phyloP scores from a whole-genome alignment of 2,888 invertebrate species.

The Platypus cylindrus region DNA sequence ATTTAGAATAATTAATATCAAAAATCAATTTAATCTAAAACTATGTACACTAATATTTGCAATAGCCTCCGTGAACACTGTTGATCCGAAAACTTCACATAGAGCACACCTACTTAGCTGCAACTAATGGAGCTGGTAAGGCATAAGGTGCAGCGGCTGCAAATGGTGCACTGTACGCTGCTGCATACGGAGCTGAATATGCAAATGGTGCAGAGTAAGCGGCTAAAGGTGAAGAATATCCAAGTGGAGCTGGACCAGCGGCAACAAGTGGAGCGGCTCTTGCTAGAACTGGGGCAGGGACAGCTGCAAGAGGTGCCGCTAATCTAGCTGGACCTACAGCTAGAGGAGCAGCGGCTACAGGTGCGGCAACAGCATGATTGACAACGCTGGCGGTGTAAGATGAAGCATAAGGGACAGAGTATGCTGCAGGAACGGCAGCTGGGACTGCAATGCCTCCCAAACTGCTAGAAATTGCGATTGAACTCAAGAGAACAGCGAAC shows the following conservation, averaged over 20 bases:
- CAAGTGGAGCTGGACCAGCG: slow-evolving; percentile 8
- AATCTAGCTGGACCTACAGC: slow-evolving; percentile 27
- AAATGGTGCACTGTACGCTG: slow-evolving; percentile 3
- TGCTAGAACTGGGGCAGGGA: slow-evolving; percentile 13
- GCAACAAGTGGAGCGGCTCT: slow-evolving; percentile 14
- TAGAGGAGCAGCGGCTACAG: slow-evolving; percentile 44
- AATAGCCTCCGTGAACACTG: no score
- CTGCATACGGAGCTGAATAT: slow-evolving; percentile 4
- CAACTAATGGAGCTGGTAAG: slow-evolving; percentile 9
- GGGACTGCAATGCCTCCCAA: slow-evolving; percentile 29
- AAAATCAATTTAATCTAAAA: background rate
- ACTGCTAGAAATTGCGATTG: slow-evolving; percentile 18
- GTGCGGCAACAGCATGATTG: slow-evolving; percentile 62
- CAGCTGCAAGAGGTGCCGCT: slow-evolving; percentile 20
- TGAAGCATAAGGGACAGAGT: slow-evolving; percentile 59
- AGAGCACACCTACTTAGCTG: slow-evolving; percentile 8
- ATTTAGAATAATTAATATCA: background rate
- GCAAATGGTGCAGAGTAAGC: slow-evolving; percentile 3
- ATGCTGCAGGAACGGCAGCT: slow-evolving; percentile 39
- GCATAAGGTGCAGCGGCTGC: slow-evolving; percentile 4
- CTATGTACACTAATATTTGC: no score
- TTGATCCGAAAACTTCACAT: background rate
- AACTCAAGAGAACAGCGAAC: slow-evolving; percentile 19
- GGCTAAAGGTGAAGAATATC: slow-evolving; percentile 8
- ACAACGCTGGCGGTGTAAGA: slow-evolving; percentile 64